Percentiles rank a stretch among this genome's conserved stretches.
Evolutionary conservation across 2,888 invertebrate genomes (phyloP).

Genomic region (Campopleginae sp.): DNA sequence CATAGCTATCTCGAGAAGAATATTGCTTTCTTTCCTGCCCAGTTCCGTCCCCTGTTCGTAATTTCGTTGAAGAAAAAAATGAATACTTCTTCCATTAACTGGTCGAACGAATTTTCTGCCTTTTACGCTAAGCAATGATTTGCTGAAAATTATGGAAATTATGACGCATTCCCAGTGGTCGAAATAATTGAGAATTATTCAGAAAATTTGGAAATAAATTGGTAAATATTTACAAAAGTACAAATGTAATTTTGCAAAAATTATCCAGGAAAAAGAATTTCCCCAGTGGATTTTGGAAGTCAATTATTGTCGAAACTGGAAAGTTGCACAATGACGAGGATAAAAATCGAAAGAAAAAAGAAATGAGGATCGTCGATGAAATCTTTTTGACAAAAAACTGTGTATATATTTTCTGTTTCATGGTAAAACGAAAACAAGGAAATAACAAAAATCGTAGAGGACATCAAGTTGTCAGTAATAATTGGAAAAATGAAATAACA

Average conservation of each 20-base stretch:
- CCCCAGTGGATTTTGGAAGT: neutral
- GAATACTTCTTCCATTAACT: neutral
- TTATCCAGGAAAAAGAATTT: neutral
- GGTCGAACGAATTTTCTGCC: neutral
- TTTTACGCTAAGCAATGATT: neutral
- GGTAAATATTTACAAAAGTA: neutral
- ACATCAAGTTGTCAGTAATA: neutral
- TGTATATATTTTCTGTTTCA: neutral
- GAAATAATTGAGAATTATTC: neutral
- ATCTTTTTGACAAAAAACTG: neutral
- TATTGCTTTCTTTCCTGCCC: constrained; percentile 4
- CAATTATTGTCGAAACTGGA: neutral
- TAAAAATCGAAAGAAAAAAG: neutral
- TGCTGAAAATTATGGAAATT: neutral
- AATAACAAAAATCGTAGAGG: constrained; percentile 1
- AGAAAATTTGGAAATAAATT: neutral
- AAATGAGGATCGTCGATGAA: neutral
- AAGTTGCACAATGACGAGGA: neutral
- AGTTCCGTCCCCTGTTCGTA: neutral
- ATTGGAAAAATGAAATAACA: constrained; percentile 3
- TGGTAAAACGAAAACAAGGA: constrained; percentile 12
- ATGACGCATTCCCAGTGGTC: neutral
- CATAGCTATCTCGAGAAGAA: constrained; percentile 23
- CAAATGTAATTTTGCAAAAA: neutral
- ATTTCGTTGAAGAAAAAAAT: neutral